Evolutionary conservation across 2,888 invertebrate species (phyloP).

Genomic region (Sicus ferrugineus): DNA sequence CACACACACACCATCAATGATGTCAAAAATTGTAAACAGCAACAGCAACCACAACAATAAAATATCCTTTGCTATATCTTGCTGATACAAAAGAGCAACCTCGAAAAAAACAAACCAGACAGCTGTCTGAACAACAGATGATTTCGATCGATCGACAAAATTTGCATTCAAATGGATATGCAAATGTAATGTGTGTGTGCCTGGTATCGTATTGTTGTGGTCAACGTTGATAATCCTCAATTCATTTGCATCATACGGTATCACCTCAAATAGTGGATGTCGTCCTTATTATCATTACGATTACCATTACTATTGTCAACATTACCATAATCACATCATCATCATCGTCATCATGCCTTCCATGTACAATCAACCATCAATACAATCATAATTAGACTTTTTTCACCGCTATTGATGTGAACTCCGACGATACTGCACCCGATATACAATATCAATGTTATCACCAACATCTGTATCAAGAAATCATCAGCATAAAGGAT

Average conservation of each 20-base stretch:
- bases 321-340: not conserved
- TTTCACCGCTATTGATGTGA: no score
- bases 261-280: conserved; percentile 53
- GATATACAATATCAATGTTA: no score
- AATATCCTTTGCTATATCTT: not conserved
- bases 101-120: not conserved
- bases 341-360: not conserved
- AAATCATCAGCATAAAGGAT: no score
- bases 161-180: not conserved
- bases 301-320: conserved; percentile 4
- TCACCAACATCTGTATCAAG: no score
- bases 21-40: not conserved
- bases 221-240: conserved; percentile 32
- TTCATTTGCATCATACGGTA: conserved; percentile 60
- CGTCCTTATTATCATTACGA: conserved; percentile 49
- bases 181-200: not conserved
- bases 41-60: not conserved
- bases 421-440: no score
- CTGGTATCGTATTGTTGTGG: not conserved
- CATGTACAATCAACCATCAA: no score
- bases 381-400: no score
- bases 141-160: no score
- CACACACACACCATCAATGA: not conserved
- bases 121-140: no score
- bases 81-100: no score